A percentile compares a stretch with the other conserved stretches of the same genome.
Conservation (phyloP, 2,797 vertebrate species). For the Linurgus olivaceus region DNA sequence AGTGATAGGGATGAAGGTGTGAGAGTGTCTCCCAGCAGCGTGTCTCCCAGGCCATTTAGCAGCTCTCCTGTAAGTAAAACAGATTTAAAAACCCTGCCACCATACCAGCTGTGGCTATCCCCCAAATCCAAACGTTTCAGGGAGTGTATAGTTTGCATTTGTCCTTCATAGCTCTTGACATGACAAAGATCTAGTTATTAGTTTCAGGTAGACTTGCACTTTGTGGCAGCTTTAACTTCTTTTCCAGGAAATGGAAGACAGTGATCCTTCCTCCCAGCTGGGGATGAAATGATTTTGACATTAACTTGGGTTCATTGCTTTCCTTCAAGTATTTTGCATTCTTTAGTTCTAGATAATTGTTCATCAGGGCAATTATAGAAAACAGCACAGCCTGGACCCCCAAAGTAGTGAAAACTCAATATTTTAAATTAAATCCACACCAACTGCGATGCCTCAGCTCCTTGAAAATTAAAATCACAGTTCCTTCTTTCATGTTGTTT, state of each 20-base stretch:
- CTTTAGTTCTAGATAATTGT: not conserved
- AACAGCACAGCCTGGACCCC: not conserved
- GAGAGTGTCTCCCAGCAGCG: not conserved
- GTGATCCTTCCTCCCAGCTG: not conserved
- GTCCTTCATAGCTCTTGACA: not conserved
- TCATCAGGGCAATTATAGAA: not conserved
- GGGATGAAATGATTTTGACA: not conserved
- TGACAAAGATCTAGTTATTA: not conserved
- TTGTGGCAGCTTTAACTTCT: not conserved
- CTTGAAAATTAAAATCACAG: not conserved
- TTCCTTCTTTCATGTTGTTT: not conserved
- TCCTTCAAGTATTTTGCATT: not conserved
- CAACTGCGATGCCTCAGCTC: not conserved
- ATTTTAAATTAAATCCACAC: not conserved
- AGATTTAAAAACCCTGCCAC: fast-evolving
- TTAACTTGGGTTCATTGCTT: not conserved
- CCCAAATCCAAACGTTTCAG: not conserved
- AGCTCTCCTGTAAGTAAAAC: not conserved
- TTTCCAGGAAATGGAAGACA: not conserved
- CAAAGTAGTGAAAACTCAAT: not conserved
- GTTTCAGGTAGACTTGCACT: not conserved
- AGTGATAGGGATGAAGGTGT: fast-evolving
- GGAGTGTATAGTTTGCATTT: not conserved
- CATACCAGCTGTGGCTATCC: not conserved
- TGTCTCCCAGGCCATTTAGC: not conserved